Conservation (phyloP, 2,888 invertebrate species). For the Cepaea hortensis region DNA sequence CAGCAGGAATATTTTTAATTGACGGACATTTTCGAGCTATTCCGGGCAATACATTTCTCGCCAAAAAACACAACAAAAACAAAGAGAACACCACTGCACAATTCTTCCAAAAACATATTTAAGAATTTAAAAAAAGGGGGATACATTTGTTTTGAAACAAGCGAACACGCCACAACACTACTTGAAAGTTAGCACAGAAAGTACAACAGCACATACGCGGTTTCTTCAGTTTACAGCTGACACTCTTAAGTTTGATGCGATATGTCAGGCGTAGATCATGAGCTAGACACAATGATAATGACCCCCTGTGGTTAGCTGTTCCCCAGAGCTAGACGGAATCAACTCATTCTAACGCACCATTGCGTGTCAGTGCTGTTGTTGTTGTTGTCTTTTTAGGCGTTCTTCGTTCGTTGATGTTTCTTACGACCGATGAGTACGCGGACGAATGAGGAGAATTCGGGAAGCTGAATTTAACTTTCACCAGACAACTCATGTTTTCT, state of each 20-base stretch:
- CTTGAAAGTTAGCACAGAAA: background rate
- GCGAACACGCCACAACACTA: background rate
- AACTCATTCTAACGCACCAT: constrained; percentile 24
- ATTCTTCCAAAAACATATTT: too few species aligned
- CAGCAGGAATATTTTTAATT: too few species aligned
- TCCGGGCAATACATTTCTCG: too few species aligned
- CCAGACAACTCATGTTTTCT: too few species aligned
- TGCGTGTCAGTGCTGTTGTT: background rate
- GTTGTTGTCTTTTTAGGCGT: background rate
- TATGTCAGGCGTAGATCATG: constrained; percentile 41
- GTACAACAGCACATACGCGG: constrained; percentile 5
- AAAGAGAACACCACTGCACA: too few species aligned
- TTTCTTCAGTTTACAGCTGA: constrained; percentile 1
- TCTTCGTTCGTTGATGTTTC: background rate
- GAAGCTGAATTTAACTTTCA: too few species aligned
- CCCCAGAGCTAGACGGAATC: constrained; percentile 25
- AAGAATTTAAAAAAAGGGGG: too few species aligned
- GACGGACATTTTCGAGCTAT: too few species aligned
- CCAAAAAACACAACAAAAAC: too few species aligned
- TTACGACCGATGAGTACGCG: background rate
- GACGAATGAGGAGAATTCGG: too few species aligned
- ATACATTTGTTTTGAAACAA: too few species aligned
- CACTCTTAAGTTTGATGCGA: constrained; percentile 39
- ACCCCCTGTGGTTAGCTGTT: constrained; percentile 24
- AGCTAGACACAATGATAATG: constrained; percentile 33